Evolutionary conservation across 2,113 vertebrate genomes (phyloP), one percentile per base, ranked within the genome.

Genomic region (Lanius collurio): DNA sequence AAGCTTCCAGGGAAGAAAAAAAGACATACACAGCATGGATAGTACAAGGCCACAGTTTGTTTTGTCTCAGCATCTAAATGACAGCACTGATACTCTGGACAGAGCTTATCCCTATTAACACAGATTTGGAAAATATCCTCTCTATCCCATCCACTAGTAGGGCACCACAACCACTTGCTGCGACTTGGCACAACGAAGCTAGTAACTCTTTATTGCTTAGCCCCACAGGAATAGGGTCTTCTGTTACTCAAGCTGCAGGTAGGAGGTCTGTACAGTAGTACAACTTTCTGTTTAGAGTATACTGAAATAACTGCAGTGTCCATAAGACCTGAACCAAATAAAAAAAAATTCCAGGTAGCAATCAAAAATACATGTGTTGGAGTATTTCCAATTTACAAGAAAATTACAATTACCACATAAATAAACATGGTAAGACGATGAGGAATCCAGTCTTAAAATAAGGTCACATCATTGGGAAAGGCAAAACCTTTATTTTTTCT

Each of bases 171-270:
- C 12, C 83, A 64, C 42, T 56, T 49, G 26, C 56, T 50, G 35
- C 63, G 64, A 35, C 22, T 63, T 49, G 42, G 27, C 49, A 77
- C 49, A 83, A 23, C 35, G 98, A 94, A 92, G 87, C 71, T 79
- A 42, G 26, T 59, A 53, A 88, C 21, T 79, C 22, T 20, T 59
- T 15, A 33, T 11, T 74, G 5, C 10, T 64, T 26, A 37, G 18
- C 3, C 56, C 4, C 35, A 3, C 12, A 35, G 35, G 10, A 75
- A 6, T 10, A 44, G 20, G 18, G 12, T 44, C n/a, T 56, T 64
- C 4, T 24, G 13, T 52, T 68, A 37, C 18, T 52, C 30, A 60
- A 50, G n/a, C 12, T 73, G 53, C 3, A 41, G 42, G 35, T 28
- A 39, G 12, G n/a, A 69, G 17, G 10, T 49, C 50, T 6, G 10